Evolutionary conservation across 2,797 vertebrate species (phyloP).

Genomic region (Alosa sapidissima): DNA sequence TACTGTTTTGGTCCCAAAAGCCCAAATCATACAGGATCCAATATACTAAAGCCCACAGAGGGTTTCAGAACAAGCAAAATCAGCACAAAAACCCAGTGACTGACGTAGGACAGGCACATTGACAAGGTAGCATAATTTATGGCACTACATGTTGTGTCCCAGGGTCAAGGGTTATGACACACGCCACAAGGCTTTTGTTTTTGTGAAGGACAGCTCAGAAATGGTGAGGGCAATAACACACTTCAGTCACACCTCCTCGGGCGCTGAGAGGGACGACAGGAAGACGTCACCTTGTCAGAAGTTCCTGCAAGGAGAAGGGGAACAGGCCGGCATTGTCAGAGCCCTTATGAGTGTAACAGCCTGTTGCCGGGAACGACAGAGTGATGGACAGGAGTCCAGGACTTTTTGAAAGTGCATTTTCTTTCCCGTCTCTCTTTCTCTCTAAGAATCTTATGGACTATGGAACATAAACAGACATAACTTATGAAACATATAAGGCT

Average conservation of each 20-base stretch:
- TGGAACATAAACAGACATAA: no score
- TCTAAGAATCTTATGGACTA: neutral
- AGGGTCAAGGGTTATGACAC: neutral
- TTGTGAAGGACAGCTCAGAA: neutral
- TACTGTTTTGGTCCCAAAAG: neutral
- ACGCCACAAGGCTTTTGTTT: neutral
- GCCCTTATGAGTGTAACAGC: neutral
- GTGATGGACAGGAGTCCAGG: neutral
- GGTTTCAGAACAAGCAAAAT: neutral
- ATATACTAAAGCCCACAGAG: neutral
- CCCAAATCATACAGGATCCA: neutral
- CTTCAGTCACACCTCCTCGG: conserved; percentile 14
- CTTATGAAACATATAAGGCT: no score
- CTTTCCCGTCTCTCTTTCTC: neutral
- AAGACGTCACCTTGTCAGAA: conserved; percentile 3
- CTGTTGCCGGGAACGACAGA: neutral
- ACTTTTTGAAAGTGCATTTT: neutral
- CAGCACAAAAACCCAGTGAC: neutral
- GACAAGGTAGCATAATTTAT: neutral
- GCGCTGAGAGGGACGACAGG: neutral
- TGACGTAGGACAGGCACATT: neutral
- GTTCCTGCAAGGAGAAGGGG: neutral
- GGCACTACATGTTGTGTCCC: neutral
- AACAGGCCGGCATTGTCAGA: neutral
- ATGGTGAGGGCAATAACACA: neutral